Evolutionary conservation across 2,888 invertebrate species (phyloP).

Genomic region (Drosophila paramelanica): DNA sequence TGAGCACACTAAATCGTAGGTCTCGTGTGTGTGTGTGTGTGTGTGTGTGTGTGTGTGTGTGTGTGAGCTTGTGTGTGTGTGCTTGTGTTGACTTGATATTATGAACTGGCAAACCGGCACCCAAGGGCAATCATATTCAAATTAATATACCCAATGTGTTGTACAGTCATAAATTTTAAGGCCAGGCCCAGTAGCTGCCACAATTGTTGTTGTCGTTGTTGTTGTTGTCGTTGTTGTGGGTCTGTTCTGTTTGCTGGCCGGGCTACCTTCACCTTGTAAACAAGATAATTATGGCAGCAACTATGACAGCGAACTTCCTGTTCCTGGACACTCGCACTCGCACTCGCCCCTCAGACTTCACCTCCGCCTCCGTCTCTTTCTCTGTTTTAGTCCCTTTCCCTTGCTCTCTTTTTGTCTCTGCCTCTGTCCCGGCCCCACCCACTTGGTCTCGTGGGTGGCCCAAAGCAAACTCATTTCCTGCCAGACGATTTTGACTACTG

Average conservation of each 20-base stretch:
- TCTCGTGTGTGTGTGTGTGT: conserved; percentile 15
- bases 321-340: conserved; percentile 45
- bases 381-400: too few relatives aligned
- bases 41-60: conserved; percentile 28
- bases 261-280: conserved; percentile 80
- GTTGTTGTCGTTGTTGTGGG: conserved; percentile 24
- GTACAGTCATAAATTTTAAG: conserved; percentile 75
- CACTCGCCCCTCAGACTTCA: background rate
- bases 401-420: background rate
- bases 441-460: conserved; percentile 30
- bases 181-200: conserved; percentile 33
- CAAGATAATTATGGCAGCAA: conserved; percentile 82
- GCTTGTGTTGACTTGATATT: conserved; percentile 58
- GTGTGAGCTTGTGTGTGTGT: conserved; percentile 34
- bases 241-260: conserved; percentile 37
- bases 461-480: conserved; percentile 79
- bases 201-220: conserved; percentile 25
- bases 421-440: background rate
- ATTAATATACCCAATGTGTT: conserved; percentile 82
- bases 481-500: conserved; percentile 69
- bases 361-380: too few relatives aligned
- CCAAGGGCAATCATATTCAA: conserved; percentile 80
- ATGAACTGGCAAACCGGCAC: conserved; percentile 69
- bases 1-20: conserved; percentile 55
- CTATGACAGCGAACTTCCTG: conserved; percentile 80